Base-by-base conservation (phyloP, 1,140 invertebrate species). In the Saccostrea cuccullata region DNA sequence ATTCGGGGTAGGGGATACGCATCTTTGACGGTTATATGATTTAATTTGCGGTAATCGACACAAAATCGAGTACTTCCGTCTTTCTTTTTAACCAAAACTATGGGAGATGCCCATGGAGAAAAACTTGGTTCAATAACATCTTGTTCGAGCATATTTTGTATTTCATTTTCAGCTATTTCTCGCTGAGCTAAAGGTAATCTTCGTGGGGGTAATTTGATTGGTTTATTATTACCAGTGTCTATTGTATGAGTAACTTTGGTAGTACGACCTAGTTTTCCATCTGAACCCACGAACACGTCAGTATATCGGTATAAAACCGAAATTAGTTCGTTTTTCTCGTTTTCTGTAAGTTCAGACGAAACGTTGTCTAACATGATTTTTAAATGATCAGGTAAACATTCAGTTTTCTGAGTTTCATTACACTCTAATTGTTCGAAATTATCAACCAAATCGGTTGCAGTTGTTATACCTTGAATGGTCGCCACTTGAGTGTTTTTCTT, bases 171-270 rank as follows among this genome's bases (percentile, higher is more conserved):
- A 0, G 73, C 84, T 1, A 83, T 67, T 85, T 82, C 56, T 55
- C 55, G 86, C 40, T 89, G 85, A 23, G 56, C 4, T 1, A 86
- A 11, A 0, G 88, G 84, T 13, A 86, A 23, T 56, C 85, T 64
- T 82, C 82, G 67, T 0, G 84, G 82, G 23, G 82, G 87, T 26
- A 88, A n/a, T 23, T 82, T 82, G 0, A 92, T 85, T 15, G 91
- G 90, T 26, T 36, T 64, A 20, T 73, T 17, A 47, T 82, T 23
- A 0, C 56, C n/a, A 11, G 64, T 73, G 0, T 88, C 17, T 26
- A 84, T 85, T 6, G n/a, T 58, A 87, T 91, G 91, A 86, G 87
- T 30, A 2, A 73, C 83, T 2, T 90, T 12, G 56, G 73, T 26
- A 4, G 90, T 89, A 47, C 86, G 87, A 11, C 90, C 90, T 30